Evolutionary conservation across 2,888 invertebrate genomes (phyloP), one percentile per base, ranked within the genome.

Genomic region (Baccha elongata): DNA sequence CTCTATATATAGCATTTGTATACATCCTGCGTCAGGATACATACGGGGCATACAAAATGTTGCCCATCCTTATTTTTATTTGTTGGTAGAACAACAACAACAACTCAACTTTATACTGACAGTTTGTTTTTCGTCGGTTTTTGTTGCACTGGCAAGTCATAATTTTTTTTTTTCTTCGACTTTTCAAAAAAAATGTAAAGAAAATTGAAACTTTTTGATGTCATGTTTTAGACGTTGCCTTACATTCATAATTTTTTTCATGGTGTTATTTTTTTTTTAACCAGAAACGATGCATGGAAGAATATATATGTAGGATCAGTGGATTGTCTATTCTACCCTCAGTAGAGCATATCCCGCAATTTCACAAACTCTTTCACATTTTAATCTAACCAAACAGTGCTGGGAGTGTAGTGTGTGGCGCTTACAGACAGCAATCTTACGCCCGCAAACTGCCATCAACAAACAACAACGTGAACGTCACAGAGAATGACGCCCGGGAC

Each of bases 141-240:
- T 13, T 26, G 2, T 50, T 40, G 29, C 29, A 17, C 8, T 44
- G 42, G 42, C 29, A n/a, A 42, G 42, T 60, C 62, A 67, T 68
- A 58, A 53, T 58, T 46, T 23, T 65, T 50, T 60, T 44, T 52
- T 50, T 32, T 44, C 40, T 55, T 46, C 10, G 26, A 21, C 17
- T 62, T 8, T 44, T 46, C 35, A 52, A 37, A 21, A 65, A 15
- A 67, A 79, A 67, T 52, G 67, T 21, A 60, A 67, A 52, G 60
- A 72, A 73, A 73, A 50, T 29, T 53, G 68, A 74, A 69, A 74
- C 64, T 75, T 74, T 80, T 80, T 80, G 78, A 68, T 78, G 78
- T 78, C 83, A 68, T 78, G 78, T 78, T 83, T 78, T 76, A 72
- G 81, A 83, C 67, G 60, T 72, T 78, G 72, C 72, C 71, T 76